Percentiles rank a stretch among this genome's conserved stretches.
Evolutionary conservation across 2,797 vertebrate species (phyloP).

Genomic region (Hoplostethus mediterraneus): DNA sequence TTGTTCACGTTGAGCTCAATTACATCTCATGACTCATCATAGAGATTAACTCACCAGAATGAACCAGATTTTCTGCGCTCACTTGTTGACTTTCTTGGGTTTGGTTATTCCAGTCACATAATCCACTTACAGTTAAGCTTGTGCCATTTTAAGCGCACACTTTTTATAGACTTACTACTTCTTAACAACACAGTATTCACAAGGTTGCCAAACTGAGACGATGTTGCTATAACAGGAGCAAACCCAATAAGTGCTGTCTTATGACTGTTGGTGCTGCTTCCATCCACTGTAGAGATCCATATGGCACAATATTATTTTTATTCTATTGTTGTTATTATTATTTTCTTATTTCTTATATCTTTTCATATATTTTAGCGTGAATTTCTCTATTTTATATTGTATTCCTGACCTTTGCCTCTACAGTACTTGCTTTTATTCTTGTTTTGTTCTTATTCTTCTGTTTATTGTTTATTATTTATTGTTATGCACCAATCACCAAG

Average conservation of each 20-base stretch:
- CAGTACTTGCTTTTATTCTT: no score
- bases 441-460: no score
- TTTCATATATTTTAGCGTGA: no score
- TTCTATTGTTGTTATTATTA: no score
- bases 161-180: conserved; percentile 61
- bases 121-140: conserved; percentile 77
- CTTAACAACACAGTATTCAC: conserved; percentile 40
- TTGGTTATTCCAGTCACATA: conserved; percentile 42
- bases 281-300: no score
- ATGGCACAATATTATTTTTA: no score
- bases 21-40: neutral
- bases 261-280: neutral
- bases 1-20: neutral
- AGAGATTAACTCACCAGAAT: neutral
- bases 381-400: no score
- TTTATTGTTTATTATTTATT: no score
- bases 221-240: conserved; percentile 9
- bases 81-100: conserved; percentile 12
- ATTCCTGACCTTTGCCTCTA: no score
- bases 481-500: no score
- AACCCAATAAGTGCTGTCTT: conserved; percentile 7
- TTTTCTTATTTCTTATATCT: no score
- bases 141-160: conserved; percentile 53
- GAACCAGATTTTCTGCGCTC: conserved; percentile 39
- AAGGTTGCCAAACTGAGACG: conserved; percentile 35